Evolutionary conservation across 1,140 invertebrate species (phyloP), one percentile per base, ranked within the genome.

Genomic region (Drosophila sechellia): DNA sequence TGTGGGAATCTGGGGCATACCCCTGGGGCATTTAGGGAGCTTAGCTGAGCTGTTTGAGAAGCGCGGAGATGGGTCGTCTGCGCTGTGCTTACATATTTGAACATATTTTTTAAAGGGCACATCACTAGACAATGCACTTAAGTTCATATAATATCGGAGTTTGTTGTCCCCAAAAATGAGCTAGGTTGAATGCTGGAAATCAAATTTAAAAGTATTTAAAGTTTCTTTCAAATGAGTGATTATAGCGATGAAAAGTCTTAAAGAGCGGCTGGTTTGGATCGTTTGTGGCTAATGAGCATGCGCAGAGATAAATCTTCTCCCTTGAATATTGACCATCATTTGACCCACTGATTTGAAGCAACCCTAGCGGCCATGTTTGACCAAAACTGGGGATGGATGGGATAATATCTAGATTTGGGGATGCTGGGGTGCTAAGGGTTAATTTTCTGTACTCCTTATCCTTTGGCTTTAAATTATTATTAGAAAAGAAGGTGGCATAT

Each of bases 361-460:
- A 27, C 34, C 46, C 43, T 35, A 70, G 17, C 70, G 69, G 70
- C 70, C 70, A 73, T 73, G 34, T 72, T 73, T 73, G 22, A 17
- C 27, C 46, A 50, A 37, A 34, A 58, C 11, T 64, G 72, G 69
- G 71, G 45, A 54, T 68, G 63, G 59, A 27, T 8, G 17, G 13
- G 10, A 13, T 37, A 6, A 6, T 35, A 42, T 37, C 31, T n/a
- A 13, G n/a, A 8, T 1, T 17, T 5, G 12, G 35, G 12, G 27
- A 42, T 50, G 34, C 3, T 31, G 15, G n/a, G 39, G 20, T 46
- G 34, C 13, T 34, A 20, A 17, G 25, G 35, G 13, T 25, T 61
- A 58, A 27, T 13, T 22, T 17, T 2, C 3, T 12, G 12, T 13
- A 1, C 10, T n/a, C 2, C 11, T 22, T 5, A 39, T 22, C 37